Conservation (phyloP, 2,797 vertebrate genomes). For the Clarias laeviceps region DNA sequence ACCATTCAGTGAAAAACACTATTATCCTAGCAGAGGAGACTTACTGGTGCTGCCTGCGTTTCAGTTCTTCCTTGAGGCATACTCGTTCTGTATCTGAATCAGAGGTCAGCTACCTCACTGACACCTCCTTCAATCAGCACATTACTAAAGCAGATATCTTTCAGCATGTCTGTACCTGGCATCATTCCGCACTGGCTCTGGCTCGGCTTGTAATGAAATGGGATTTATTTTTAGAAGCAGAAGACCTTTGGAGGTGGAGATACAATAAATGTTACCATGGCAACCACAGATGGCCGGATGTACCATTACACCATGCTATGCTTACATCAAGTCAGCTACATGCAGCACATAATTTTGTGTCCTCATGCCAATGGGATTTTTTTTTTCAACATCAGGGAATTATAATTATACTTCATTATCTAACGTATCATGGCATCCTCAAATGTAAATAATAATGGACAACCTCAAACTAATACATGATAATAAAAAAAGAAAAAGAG, state of each 20-base stretch:
- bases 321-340: not conserved
- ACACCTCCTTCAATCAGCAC: constrained; percentile 10
- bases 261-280: constrained; percentile 39
- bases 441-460: not conserved
- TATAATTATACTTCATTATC: not conserved
- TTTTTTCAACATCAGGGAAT: not conserved
- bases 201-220: constrained; percentile 5
- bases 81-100: not conserved
- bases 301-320: not conserved
- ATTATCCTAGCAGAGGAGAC: not conserved
- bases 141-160: not conserved
- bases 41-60: not conserved
- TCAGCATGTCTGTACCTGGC: not conserved
- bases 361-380: not conserved
- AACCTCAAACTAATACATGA: not conserved
- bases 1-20: not conserved
- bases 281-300: constrained; percentile 29
- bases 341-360: not conserved
- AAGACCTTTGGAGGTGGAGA: constrained; percentile 15
- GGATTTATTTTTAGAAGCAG: constrained; percentile 23
- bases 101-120: constrained; percentile 3
- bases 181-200: constrained; percentile 19
- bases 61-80: constrained; percentile 26
- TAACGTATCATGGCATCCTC: not conserved
- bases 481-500: not conserved